phyloP scores from a whole-genome alignment of 2,888 invertebrate genomes.

The Aelia acuminata region DNA sequence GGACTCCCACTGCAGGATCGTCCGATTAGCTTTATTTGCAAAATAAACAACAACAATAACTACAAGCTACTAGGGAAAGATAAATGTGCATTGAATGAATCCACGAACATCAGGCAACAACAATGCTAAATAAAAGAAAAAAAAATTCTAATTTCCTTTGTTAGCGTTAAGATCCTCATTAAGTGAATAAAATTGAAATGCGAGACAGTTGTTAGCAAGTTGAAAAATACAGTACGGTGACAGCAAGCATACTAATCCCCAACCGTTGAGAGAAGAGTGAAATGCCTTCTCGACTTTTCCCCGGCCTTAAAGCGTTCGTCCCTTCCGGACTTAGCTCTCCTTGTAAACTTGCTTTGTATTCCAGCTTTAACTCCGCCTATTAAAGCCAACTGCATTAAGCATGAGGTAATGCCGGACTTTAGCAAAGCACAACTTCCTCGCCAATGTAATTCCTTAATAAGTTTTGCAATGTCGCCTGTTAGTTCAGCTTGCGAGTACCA shows the following conservation, averaged over 20 bases:
- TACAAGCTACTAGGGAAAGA: too few relatives aligned
- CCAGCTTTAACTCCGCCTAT: neutral
- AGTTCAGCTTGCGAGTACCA: neutral
- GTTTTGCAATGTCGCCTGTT: neutral
- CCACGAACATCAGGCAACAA: neutral
- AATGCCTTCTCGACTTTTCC: neutral
- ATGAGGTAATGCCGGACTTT: neutral
- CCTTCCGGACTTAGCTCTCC: slow-evolving; percentile 16
- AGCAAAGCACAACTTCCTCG: neutral
- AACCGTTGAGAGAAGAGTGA: neutral
- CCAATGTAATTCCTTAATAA: neutral
- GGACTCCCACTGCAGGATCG: too few relatives aligned
- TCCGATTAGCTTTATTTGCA: too few relatives aligned
- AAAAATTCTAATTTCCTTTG: neutral
- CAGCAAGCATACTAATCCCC: neutral
- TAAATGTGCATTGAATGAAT: neutral
- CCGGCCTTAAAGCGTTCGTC: neutral
- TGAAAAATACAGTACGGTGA: neutral
- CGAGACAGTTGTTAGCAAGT: neutral
- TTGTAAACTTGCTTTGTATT: slow-evolving; percentile 1
- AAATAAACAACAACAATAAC: too few relatives aligned
- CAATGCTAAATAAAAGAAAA: too few relatives aligned
- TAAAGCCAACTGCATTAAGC: neutral
- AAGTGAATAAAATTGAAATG: slow-evolving; percentile 1
- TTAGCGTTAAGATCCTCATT: neutral